Conservation (phyloP, 2,797 vertebrate genomes). For the Lagodon rhomboides region DNA sequence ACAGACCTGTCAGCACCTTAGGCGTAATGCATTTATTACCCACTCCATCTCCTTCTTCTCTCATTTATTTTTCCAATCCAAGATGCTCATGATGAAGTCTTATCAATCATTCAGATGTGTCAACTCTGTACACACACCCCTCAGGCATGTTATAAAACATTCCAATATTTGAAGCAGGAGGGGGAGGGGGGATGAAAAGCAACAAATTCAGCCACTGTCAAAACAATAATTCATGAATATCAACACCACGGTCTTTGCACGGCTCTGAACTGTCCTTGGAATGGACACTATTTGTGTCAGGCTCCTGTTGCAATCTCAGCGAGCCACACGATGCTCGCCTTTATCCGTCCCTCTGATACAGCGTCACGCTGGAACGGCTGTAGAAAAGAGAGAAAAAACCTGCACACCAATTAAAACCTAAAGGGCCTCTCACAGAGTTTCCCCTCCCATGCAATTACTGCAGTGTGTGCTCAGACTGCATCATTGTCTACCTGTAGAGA, state of each 20-base stretch:
- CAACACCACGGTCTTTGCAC: conserved; percentile 42
- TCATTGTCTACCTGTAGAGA: conserved; percentile 19
- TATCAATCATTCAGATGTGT: conserved; percentile 73
- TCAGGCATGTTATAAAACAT: conserved; percentile 65
- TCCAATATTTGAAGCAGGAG: conserved; percentile 47
- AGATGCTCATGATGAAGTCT: conserved; percentile 56
- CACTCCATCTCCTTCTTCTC: conserved; percentile 21
- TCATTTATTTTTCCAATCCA: conserved; percentile 74
- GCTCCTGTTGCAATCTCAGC: conserved; percentile 44
- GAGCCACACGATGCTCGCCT: conserved; percentile 24
- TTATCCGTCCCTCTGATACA: conserved; percentile 48
- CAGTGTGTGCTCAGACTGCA: conserved; percentile 39
- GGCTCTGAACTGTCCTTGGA: conserved; percentile 69
- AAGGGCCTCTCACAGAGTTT: conserved; percentile 25
- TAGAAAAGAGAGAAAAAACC: conserved; percentile 17
- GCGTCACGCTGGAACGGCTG: conserved; percentile 14
- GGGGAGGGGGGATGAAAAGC: conserved; percentile 37
- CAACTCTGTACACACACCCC: conserved; percentile 50
- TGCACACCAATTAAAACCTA: conserved; percentile 57
- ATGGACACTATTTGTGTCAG: conserved; percentile 57
- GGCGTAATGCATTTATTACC: conserved; percentile 58
- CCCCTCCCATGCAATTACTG: conserved; percentile 47
- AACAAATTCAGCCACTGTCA: conserved; percentile 44
- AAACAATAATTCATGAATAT: conserved; percentile 68
- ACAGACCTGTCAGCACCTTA: conserved; percentile 35